Evolutionary conservation across 2,797 vertebrate genomes (phyloP).

Genomic region (Crotalus adamanteus): DNA sequence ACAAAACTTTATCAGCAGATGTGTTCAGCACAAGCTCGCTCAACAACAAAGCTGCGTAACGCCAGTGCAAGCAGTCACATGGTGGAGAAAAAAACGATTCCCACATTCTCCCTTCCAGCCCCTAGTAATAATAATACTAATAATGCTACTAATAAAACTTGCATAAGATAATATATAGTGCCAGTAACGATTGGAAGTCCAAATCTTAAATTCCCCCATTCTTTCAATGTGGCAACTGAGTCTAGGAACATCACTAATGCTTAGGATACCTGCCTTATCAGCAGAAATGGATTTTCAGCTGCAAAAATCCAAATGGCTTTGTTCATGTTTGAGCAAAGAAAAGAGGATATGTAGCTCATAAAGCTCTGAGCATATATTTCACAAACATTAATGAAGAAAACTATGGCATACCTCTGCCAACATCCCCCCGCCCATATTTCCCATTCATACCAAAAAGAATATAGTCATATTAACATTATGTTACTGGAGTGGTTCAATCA

Average conservation of each 20-base stretch:
- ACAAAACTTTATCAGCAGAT: slow-evolving; percentile 40
- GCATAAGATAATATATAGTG: not conserved
- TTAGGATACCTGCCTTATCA: not conserved
- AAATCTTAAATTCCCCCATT: not conserved
- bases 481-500: slow-evolving; percentile 24
- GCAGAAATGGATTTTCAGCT: not conserved
- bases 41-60: slow-evolving; percentile 27
- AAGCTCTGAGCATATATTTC: not conserved
- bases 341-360: not conserved
- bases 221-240: not conserved
- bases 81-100: not conserved
- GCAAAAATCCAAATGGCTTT: fast-evolving
- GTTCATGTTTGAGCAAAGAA: slow-evolving; percentile 7
- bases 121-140: not conserved
- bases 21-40: slow-evolving; percentile 32
- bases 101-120: slow-evolving; percentile 3
- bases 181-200: slow-evolving; percentile 11
- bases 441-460: not conserved
- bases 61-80: slow-evolving; percentile 56
- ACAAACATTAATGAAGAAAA: slow-evolving; percentile 4
- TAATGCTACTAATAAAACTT: slow-evolving; percentile 6
- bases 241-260: fast-evolving
- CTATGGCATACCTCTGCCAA: not conserved
- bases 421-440: not conserved
- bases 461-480: slow-evolving; percentile 4